These are phyloP conservation scores for Phaenicophaeus curvirostris DNA, from an alignment of 2,797 vertebrate species.

Conservation along the genomic window DNA sequence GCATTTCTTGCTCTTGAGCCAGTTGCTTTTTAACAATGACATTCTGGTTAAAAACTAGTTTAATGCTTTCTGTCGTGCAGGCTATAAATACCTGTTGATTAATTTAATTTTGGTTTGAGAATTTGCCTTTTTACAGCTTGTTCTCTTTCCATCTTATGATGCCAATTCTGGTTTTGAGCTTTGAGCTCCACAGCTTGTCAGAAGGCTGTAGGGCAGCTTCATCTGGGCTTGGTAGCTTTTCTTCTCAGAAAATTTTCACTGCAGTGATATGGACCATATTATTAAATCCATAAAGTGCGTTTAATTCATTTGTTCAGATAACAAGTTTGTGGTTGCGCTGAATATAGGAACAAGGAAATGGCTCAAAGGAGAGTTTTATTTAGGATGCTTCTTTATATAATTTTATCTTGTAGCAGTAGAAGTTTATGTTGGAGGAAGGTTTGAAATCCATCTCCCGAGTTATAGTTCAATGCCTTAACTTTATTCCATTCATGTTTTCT, in stretches of 20 bases:
- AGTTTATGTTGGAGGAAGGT: not conserved
- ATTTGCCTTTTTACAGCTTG: not conserved
- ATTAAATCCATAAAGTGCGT: not conserved
- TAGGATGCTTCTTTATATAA: not conserved
- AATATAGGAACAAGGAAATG: not conserved
- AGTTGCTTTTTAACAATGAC: not conserved
- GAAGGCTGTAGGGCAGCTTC: not conserved
- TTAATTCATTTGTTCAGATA: not conserved
- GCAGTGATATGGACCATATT: fast-evolving
- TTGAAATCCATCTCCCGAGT: not conserved
- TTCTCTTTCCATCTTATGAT: not conserved
- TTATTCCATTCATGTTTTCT: not conserved
- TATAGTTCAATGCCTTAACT: not conserved
- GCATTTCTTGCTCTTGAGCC: not conserved
- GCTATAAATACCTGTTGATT: not conserved
- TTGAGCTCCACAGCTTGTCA: not conserved
- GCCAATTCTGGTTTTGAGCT: not conserved
- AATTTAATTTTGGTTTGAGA: not conserved
- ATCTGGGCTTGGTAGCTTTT: not conserved
- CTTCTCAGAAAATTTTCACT: not conserved
- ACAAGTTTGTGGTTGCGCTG: not conserved
- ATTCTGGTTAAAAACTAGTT: not conserved
- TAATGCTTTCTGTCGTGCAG: not conserved
- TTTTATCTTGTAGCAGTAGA: not conserved
- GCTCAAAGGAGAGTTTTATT: not conserved